Evolutionary conservation across 2,888 invertebrate genomes (phyloP).

Genomic region (Drosophila basisetae): DNA sequence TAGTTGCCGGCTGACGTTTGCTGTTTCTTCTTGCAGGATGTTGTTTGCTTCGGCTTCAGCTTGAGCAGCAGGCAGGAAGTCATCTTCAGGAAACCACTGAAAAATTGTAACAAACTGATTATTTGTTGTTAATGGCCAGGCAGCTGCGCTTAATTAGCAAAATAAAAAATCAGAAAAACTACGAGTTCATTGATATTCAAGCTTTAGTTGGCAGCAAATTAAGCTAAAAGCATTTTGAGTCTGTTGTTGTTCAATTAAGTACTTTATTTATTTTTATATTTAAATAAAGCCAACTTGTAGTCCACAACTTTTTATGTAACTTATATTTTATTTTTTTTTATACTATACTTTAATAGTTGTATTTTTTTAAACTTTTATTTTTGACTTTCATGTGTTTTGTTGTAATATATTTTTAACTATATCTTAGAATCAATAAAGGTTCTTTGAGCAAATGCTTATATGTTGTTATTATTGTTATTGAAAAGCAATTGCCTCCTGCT

Average conservation of each 20-base stretch:
- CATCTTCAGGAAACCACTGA: slow-evolving; percentile 25
- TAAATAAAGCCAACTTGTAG: neutral
- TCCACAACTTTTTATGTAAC: neutral
- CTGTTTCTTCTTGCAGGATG: slow-evolving; percentile 52
- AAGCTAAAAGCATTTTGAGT: neutral
- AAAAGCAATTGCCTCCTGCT: neutral
- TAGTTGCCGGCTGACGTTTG: slow-evolving; percentile 48
- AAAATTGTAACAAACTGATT: slow-evolving; percentile 31
- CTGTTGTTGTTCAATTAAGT: neutral
- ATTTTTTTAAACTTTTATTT: no score
- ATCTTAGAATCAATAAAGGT: neutral
- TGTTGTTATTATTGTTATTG: neutral
- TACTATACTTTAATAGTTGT: neutral
- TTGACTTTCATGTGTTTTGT: neutral
- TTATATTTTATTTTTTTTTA: neutral
- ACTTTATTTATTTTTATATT: neutral
- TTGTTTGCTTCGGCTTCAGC: slow-evolving; percentile 37
- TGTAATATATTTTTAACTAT: neutral
- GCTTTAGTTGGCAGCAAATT: neutral
- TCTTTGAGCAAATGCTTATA: neutral
- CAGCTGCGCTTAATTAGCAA: slow-evolving; percentile 47
- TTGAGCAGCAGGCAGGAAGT: slow-evolving; percentile 32
- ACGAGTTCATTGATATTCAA: neutral
- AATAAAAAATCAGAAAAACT: neutral
- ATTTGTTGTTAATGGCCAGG: slow-evolving; percentile 23